These are phyloP conservation scores for Pheosia tremula DNA, from an alignment of 2,888 invertebrate genomes.

Conservation along the genomic window DNA sequence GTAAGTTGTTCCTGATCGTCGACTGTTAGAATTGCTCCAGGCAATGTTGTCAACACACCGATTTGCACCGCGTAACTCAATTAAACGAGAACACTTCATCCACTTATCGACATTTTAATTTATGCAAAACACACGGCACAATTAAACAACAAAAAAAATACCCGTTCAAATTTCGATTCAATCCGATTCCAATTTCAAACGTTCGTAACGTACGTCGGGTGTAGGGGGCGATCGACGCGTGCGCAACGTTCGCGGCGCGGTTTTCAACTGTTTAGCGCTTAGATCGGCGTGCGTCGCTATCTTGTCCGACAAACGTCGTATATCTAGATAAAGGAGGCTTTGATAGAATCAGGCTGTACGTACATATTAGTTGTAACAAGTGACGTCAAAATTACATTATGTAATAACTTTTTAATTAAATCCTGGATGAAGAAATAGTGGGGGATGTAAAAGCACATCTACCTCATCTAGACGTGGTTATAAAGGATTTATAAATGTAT, in stretches of 20 bases:
- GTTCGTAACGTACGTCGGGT: constrained; percentile 35
- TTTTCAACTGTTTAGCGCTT: constrained; percentile 71
- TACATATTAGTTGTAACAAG: neutral
- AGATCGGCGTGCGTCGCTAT: constrained; percentile 45
- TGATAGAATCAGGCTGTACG: constrained; percentile 12
- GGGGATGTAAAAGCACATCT: no score
- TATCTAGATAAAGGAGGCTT: constrained; percentile 41
- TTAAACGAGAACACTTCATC: constrained; percentile 29
- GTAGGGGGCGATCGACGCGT: constrained; percentile 57
- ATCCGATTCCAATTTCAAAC: constrained; percentile 39
- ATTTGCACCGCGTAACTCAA: constrained; percentile 34
- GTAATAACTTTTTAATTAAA: no score
- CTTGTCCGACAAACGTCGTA: constrained; percentile 42
- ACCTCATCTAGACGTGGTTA: no score
- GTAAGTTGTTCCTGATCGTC: constrained; percentile 17
- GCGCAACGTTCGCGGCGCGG: constrained; percentile 72
- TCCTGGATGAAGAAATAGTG: neutral
- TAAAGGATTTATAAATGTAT: no score
- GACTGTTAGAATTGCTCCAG: neutral
- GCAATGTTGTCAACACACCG: constrained; percentile 23
- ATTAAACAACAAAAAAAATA: constrained; percentile 13
- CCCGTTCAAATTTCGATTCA: constrained; percentile 14
- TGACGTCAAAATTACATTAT: neutral
- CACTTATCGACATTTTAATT: constrained; percentile 18
- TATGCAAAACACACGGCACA: constrained; percentile 12